These are phyloP conservation scores for Aurelia sp. DNA, from an alignment of 30 jellyfish, hydroid and myxozoan species.

Conservation along the genomic window DNA sequence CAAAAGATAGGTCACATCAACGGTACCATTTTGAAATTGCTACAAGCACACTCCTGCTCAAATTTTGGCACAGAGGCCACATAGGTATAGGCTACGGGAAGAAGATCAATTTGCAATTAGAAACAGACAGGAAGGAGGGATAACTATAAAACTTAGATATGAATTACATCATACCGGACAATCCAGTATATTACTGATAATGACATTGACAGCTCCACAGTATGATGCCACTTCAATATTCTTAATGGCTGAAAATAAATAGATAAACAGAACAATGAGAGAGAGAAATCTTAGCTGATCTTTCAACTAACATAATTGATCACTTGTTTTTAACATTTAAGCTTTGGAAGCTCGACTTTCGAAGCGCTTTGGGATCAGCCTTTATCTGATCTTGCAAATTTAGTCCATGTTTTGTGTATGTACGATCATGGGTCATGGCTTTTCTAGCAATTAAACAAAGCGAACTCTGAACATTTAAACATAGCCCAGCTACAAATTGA, in stretches of 20 bases:
- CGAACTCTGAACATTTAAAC: neutral
- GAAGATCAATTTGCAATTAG: too few relatives aligned
- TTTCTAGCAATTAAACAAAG: neutral
- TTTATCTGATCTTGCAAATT: too few relatives aligned
- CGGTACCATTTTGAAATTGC: too few relatives aligned
- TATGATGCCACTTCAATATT: constrained; percentile 83
- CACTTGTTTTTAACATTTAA: too few relatives aligned
- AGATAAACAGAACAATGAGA: neutral
- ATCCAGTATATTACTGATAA: constrained; percentile 85
- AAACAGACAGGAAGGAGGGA: neutral
- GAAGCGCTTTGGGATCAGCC: too few relatives aligned
- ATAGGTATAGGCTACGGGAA: too few relatives aligned
- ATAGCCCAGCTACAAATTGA: neutral
- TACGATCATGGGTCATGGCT: neutral
- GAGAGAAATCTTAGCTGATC: neutral
- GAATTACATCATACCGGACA: constrained; percentile 68
- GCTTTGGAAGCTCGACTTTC: too few relatives aligned
- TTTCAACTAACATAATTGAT: neutral
- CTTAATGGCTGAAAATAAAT: constrained; percentile 70
- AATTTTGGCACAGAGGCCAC: too few relatives aligned
- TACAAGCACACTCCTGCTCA: too few relatives aligned
- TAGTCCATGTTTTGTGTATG: too few relatives aligned
- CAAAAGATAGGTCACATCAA: too few relatives aligned
- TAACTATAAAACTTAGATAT: neutral
- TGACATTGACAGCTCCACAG: constrained; percentile 95